phyloP scores from a whole-genome alignment of 2,888 invertebrate genomes.

The Pristionchus arcanus region DNA sequence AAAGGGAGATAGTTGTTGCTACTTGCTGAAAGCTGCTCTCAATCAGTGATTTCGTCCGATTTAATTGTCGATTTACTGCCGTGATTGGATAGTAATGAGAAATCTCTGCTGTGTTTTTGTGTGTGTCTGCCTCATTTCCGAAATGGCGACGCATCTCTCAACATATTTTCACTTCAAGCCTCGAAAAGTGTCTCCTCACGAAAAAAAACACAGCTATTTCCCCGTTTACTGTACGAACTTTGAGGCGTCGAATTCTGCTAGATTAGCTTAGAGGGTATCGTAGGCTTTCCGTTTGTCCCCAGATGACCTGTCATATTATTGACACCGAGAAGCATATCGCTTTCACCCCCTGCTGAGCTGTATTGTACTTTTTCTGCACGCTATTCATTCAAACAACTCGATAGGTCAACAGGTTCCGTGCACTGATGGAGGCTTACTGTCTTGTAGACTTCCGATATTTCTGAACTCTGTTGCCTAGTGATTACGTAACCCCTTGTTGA shows the following conservation, averaged over 20 bases:
- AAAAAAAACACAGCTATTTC: conserved; percentile 3
- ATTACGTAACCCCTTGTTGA: not conserved
- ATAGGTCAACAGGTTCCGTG: not conserved
- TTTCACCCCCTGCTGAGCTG: not conserved
- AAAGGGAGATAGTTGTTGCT: conserved; percentile 24
- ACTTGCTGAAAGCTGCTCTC: not conserved
- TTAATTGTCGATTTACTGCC: not conserved
- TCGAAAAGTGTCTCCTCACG: not conserved
- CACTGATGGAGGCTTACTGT: not conserved
- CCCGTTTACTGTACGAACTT: conserved; percentile 43
- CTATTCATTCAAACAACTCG: conserved; percentile 13
- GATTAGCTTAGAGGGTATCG: not conserved
- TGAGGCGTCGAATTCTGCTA: not conserved
- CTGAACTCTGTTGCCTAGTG: not conserved
- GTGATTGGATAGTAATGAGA: conserved; percentile 25
- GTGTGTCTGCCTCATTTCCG: conserved; percentile 15
- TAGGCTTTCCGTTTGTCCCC: not conserved
- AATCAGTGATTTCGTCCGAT: conserved; percentile 6
- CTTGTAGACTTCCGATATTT: not conserved
- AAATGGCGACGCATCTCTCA: conserved; percentile 22
- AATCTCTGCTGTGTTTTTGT: not conserved
- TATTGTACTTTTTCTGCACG: conserved; percentile 33
- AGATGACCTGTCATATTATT: conserved; percentile 28
- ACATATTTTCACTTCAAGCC: conserved; percentile 25
- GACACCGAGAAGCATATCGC: not conserved